Percentiles rank a stretch among this genome's conserved stretches.
phyloP scores from a whole-genome alignment of 2,797 vertebrate species.

The Hybognathus amarus region DNA sequence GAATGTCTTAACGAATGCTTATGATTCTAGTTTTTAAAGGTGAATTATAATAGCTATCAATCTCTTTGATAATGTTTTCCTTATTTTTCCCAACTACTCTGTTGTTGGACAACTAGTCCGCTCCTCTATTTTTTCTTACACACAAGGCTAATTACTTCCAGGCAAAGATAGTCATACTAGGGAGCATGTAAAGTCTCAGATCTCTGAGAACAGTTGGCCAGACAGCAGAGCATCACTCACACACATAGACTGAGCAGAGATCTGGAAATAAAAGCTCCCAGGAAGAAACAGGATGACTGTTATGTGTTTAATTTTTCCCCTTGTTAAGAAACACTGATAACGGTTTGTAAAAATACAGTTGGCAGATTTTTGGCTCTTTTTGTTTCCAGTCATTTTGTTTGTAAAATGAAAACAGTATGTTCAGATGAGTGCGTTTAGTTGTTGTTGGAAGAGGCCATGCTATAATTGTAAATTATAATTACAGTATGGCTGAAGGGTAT shows the following conservation, averaged over 20 bases:
- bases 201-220: conserved; percentile 6
- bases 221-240: conserved; percentile 36
- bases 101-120: not conserved
- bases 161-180: conserved; percentile 41
- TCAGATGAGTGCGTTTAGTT: not conserved
- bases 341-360: conserved; percentile 8
- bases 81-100: not conserved
- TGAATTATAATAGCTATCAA: conserved; percentile 8
- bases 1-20: not conserved
- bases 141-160: conserved; percentile 37
- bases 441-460: not conserved
- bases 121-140: conserved; percentile 21
- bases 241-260: not conserved
- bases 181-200: conserved; percentile 39
- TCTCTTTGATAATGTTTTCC: not conserved
- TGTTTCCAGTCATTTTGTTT: conserved; percentile 7
- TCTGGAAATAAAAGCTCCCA: not conserved
- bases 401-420: conserved; percentile 19
- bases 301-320: not conserved
- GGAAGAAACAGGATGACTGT: not conserved
- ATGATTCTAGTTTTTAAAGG: conserved; percentile 1
- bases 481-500: not conserved
- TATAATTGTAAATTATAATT: not conserved
- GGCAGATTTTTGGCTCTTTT: not conserved
- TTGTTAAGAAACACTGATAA: conserved; percentile 28